These are phyloP conservation scores for Blera fallax DNA, from an alignment of 2,888 invertebrate genomes.

Conservation along the genomic window DNA sequence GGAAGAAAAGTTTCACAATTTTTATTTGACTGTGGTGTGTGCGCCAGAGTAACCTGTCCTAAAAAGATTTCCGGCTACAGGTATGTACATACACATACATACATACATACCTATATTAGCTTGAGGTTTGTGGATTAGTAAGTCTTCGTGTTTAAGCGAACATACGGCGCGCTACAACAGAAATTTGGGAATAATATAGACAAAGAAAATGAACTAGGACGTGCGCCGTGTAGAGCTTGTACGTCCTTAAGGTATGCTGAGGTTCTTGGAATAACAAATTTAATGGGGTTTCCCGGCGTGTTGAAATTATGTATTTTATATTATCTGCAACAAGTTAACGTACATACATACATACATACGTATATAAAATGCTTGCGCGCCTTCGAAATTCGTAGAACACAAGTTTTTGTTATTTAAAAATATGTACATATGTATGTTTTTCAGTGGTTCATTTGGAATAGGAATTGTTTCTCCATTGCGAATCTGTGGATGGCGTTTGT, in stretches of 20 bases:
- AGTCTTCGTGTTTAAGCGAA: not conserved
- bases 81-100: not conserved
- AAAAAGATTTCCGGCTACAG: not conserved
- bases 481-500: no score
- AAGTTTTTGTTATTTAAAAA: no score
- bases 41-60: not conserved
- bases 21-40: not conserved
- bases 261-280: not conserved
- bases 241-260: not conserved
- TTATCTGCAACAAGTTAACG: not conserved
- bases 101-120: not conserved
- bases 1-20: slow-evolving; percentile 27
- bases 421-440: no score
- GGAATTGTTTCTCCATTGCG: no score
- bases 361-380: no score
- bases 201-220: not conserved
- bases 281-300: not conserved
- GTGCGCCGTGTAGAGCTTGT: not conserved
- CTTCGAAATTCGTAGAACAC: no score
- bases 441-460: no score
- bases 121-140: slow-evolving; percentile 15
- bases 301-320: not conserved
- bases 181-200: not conserved
- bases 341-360: no score
- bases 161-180: not conserved